phyloP scores from a whole-genome alignment of 35 echinoderm and acorn worm species.

The Ptychodera flava region DNA sequence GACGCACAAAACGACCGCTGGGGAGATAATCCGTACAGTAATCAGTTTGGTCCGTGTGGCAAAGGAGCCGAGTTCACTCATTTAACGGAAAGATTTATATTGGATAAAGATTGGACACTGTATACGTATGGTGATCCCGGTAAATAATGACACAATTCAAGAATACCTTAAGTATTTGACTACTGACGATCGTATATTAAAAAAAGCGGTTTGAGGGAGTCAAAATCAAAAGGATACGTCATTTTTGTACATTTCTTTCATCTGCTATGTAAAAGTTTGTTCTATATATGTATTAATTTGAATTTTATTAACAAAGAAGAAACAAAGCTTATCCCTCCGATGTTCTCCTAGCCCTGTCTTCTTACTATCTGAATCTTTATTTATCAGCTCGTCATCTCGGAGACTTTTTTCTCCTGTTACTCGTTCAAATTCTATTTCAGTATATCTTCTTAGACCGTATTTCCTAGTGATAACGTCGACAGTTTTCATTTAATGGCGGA shows the following conservation, averaged over 20 bases:
- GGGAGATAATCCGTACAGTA: not conserved
- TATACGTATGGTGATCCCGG: not conserved
- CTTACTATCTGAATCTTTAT: too few species aligned
- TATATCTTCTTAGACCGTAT: not conserved
- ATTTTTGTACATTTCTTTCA: not conserved
- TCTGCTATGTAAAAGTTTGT: not conserved
- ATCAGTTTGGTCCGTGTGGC: not conserved
- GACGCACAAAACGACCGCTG: conserved; percentile 2
- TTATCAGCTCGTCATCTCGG: too few species aligned
- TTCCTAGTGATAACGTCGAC: not conserved
- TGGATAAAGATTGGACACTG: not conserved
- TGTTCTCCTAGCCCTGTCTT: too few species aligned
- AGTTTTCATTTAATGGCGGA: not conserved
- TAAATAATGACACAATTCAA: not conserved
- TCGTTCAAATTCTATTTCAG: not conserved
- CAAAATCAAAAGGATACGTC: not conserved
- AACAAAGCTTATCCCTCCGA: too few species aligned
- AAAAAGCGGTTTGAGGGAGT: not conserved
- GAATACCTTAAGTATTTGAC: not conserved
- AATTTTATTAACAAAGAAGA: not conserved
- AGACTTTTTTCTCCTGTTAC: too few species aligned
- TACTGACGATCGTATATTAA: not conserved
- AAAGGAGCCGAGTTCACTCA: not conserved
- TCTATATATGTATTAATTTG: not conserved
- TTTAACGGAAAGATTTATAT: not conserved